These are phyloP conservation scores for Brachyhypopomus occidentalis DNA, from an alignment of 2,113 vertebrate genomes.

Conservation along the genomic window DNA sequence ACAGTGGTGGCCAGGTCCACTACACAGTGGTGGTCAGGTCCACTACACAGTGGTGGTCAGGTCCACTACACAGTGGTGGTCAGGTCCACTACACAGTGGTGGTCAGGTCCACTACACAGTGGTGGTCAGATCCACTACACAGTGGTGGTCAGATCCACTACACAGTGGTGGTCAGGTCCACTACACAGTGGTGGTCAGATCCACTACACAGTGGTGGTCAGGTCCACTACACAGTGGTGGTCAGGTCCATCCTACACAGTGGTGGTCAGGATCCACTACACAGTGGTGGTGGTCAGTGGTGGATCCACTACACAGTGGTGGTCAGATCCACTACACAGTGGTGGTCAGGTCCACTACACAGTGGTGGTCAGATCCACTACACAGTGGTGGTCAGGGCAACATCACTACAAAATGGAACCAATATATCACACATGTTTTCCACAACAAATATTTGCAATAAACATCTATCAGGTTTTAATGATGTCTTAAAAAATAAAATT, in stretches of 20 bases:
- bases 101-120: background rate
- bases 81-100: background rate
- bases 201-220: background rate
- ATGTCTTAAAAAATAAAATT: background rate
- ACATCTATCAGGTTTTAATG: background rate
- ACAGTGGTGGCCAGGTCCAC: background rate
- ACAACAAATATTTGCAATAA: slow-evolving; percentile 1
- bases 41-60: background rate
- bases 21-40: background rate
- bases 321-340: background rate
- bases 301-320: background rate
- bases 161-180: background rate
- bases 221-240: background rate
- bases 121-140: too few species aligned
- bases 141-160: background rate
- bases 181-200: background rate
- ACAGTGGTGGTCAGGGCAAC: background rate
- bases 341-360: too few species aligned
- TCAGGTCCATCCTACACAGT: background rate
- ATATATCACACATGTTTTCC: background rate
- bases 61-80: too few species aligned
- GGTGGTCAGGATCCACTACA: background rate
- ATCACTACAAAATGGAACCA: background rate
- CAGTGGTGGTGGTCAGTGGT: too few species aligned
- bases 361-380: background rate